Evolutionary conservation across 2,888 invertebrate genomes (phyloP), one percentile per base, ranked within the genome.

Genomic region (Andrena trimmerana): DNA sequence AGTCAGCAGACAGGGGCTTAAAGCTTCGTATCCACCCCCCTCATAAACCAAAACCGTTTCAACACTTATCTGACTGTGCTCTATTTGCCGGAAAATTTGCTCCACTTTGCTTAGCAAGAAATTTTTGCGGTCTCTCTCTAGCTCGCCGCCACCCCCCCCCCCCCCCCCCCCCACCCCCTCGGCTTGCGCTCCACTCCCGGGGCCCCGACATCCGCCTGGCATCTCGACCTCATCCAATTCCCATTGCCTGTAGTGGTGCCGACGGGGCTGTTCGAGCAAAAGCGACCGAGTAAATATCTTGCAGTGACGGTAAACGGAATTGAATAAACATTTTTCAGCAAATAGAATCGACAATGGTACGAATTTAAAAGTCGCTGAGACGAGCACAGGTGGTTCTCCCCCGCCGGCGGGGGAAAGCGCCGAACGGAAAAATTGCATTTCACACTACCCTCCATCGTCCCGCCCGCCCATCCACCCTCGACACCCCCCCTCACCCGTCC

Each of bases 311-410:
- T 90, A 90, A 93, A 89, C 90, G 90, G 88, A 93, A 94, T 93
- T 91, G 93, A 93, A 93, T 94, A 93, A 94, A 94, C 92, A 93
- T 93, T 93, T 92, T 91, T 91, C 92, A 88, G 90, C 90, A 90
- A 92, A 92, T 91, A 92, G 88, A 90, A 85, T 87, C 91, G 91
- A 92, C 93, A 92, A 93, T 92, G 85, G 90, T 90, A 90, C 88
- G 92, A 92, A 93, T 93, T 93, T 92, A 90, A 92, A 93, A 93
- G 91, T 93, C 92, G 90, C 90, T 90, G 90, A 89, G 90, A 89
- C 88, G 89, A 90, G 91, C 90, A 88, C 91, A 92, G 91, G 90
- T 92, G 91, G 90, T 90, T 91, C 86, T 72, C 74, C 79, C 81
- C 57, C 57, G 48, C 70, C 78, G 82, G 66, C 74, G 77, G 88